Evolutionary conservation across 1,140 invertebrate genomes (phyloP), one percentile per base, ranked within the genome.

Genomic region (Harlomillsia oculata): DNA sequence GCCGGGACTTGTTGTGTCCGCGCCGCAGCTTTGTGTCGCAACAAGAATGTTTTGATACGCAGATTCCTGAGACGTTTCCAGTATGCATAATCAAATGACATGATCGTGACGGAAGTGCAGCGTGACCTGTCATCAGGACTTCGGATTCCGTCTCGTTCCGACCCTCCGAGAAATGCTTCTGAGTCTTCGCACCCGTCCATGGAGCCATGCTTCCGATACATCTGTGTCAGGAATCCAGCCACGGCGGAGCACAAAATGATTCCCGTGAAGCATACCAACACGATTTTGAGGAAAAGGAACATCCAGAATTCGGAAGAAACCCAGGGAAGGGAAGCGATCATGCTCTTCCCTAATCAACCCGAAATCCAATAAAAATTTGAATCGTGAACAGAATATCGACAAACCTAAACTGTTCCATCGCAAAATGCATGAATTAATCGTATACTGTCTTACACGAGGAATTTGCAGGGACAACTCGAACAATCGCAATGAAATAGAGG

Each of bases 81-180:
- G 28, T 62, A 53, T 4, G 36, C 43, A 21, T 65, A 57, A 39
- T 65, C 63, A 37, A 65, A 62, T 11, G 63, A 59, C 56, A 65
- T 62, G 37, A 62, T 25, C 2, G 63, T 65, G 16, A 65, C 41
- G 20, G 63, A 62, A 13, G 63, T 65, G 29, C 41, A 59, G n/a
- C 59, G 39, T 1, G 63, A 65, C n/a, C 32, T 14, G 3, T n/a
- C 44, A 5, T 46, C 44, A 2, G 0, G 28, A 16, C 2, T 2
- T 21, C 25, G 13, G 28, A 48, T n/a, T 13, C n/a, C 29, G 1
- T 45, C 43, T 3, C 4, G 25, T 14, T 48, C 29, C n/a, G n/a
- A n/a, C n/a, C n/a, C n/a, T n/a, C n/a, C n/a, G n/a, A n/a, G n/a
- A n/a, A n/a, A n/a, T n/a, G n/a, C n/a, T n/a, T n/a, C n/a, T n/a